Conservation (phyloP, 2,888 invertebrate species). For the Chrysolina oricalcia region DNA sequence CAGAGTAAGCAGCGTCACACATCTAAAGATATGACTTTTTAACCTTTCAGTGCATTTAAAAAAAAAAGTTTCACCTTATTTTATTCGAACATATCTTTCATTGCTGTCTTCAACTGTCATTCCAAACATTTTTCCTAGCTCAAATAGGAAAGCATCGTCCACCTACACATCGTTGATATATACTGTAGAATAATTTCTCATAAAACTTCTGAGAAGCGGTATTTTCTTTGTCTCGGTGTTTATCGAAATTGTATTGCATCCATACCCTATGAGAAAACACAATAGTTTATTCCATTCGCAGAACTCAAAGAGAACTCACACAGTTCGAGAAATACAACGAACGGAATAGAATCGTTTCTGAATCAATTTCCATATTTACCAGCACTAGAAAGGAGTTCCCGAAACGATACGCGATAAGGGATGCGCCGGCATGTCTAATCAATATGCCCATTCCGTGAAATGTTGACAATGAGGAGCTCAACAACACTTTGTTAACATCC, state of each 20-base stretch:
- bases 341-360: not conserved
- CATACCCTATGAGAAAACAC: not conserved
- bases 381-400: not conserved
- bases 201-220: not conserved
- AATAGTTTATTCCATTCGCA: not conserved
- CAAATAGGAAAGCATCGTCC: too few species aligned
- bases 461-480: conserved; percentile 14
- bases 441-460: conserved; percentile 2
- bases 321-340: not conserved
- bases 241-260: not conserved
- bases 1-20: too few species aligned
- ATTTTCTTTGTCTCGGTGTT: not conserved
- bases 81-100: too few species aligned
- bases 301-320: not conserved
- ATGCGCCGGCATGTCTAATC: conserved; percentile 3
- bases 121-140: too few species aligned
- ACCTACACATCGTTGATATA: too few species aligned
- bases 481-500: conserved; percentile 19
- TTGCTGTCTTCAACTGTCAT: too few species aligned
- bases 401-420: conserved; percentile 10
- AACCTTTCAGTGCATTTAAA: too few species aligned
- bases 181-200: not conserved
- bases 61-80: too few species aligned
- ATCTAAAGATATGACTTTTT: too few species aligned
- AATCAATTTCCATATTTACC: conserved; percentile 19